Evolutionary conservation across 2,888 invertebrate genomes (phyloP).

Genomic region (Hypomecis punctinalis): DNA sequence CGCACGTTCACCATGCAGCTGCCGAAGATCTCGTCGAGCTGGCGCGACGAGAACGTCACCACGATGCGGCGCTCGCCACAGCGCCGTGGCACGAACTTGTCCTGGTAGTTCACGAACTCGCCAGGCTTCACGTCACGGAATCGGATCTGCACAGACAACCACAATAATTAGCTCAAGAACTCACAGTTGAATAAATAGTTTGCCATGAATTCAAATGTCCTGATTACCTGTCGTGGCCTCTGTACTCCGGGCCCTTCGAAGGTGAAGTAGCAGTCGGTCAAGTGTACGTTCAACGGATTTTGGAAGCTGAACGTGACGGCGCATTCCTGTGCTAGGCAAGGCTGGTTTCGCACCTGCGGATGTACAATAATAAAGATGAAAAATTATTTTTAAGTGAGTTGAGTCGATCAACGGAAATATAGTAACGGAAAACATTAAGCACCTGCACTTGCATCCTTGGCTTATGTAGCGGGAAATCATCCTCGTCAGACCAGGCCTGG

Average conservation of each 20-base stretch:
- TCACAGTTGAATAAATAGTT: neutral
- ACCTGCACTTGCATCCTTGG: slow-evolving; percentile 88
- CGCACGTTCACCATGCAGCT: slow-evolving; percentile 82
- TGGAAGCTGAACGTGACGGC: slow-evolving; percentile 86
- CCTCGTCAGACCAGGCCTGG: slow-evolving; percentile 90
- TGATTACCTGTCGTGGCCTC: slow-evolving; percentile 82
- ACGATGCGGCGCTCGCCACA: slow-evolving; percentile 87
- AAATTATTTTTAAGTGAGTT: neutral
- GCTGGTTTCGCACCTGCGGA: slow-evolving; percentile 74
- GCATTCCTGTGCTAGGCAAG: slow-evolving; percentile 82
- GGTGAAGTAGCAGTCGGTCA: slow-evolving; percentile 88
- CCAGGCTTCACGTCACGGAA: slow-evolving; percentile 87
- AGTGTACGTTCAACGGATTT: slow-evolving; percentile 87
- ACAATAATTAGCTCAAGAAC: neutral
- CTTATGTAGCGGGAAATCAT: slow-evolving; percentile 89
- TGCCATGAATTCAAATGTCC: neutral
- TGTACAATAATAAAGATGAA: slow-evolving; percentile 1
- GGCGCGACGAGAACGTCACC: slow-evolving; percentile 87
- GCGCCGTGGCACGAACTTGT: slow-evolving; percentile 85
- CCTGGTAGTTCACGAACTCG: slow-evolving; percentile 86
- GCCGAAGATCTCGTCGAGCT: slow-evolving; percentile 87
- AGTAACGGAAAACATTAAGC: slow-evolving; percentile 22
- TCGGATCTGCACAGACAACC: slow-evolving; percentile 63
- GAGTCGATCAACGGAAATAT: neutral
- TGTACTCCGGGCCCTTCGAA: slow-evolving; percentile 89